Evolutionary conservation across 37 sponge, comb jelly and placozoan species (phyloP).

Genomic region (Eunapius fragilis): DNA sequence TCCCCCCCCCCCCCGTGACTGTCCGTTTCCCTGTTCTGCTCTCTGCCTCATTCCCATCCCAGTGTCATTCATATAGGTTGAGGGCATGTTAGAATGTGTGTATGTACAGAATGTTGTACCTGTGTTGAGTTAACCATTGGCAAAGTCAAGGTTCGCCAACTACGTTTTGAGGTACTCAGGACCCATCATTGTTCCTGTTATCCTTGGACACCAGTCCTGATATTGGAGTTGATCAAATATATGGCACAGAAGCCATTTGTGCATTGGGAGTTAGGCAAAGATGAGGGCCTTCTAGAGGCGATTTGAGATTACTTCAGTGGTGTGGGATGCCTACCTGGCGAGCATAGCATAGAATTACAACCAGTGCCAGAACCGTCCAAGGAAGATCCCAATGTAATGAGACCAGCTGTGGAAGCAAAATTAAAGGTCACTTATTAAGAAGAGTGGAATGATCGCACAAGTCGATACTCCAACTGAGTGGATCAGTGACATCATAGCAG

Average conservation of each 20-base stretch:
- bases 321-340: constrained; percentile 13
- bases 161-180: no score
- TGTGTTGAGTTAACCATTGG: no score
- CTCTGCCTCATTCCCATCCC: no score
- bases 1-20: no score
- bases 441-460: constrained; percentile 31
- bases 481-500: constrained; percentile 19
- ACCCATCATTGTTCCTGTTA: not conserved
- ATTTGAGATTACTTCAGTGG: not conserved
- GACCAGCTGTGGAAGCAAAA: constrained; percentile 1
- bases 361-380: constrained; percentile 20
- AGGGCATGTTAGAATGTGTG: no score
- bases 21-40: no score
- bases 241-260: not conserved
- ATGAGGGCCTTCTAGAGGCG: not conserved
- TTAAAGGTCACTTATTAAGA: not conserved
- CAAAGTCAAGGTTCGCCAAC: no score
- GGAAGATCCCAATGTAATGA: constrained; percentile 26
- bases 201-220: not conserved
- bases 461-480: constrained; percentile 49
- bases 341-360: constrained; percentile 7
- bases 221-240: not conserved
- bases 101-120: no score
- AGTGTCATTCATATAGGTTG: no score
- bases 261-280: not conserved